Evolutionary conservation across 2,797 vertebrate genomes (phyloP), one percentile per base, ranked within the genome.

Genomic region (Takifugu ocellatus): DNA sequence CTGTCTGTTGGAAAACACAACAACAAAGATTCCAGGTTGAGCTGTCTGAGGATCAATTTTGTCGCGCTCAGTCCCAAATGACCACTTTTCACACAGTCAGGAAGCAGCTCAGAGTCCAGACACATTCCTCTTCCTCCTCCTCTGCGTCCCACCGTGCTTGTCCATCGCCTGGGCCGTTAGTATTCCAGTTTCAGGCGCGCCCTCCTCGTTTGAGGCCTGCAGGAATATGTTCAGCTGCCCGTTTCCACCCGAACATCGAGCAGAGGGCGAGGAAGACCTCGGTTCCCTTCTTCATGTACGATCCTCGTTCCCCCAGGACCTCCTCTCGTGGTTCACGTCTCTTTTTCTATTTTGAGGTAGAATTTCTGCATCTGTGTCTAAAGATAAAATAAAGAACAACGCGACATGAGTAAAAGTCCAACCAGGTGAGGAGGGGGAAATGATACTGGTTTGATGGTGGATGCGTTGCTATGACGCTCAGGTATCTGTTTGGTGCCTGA

Each of bases 261-360:
- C 69, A 55, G 66, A 63, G 66, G 51, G 50, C 44, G 59, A 63
- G 56, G 42, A n/a, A 49, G 17, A 72, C 68, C 68, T 64, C 70
- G 31, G 54, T 75, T 83, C 78, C 76, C 74, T 75, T 83, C 82
- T 86, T 81, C 71, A 56, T 61, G 68, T 67, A 75, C 49, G 54
- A 79, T 80, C 80, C 74, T 56, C 73, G 71, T 67, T 66, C 66
- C 70, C 78, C 66, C 29, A 61, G 69, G 77, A 77, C 85, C 74
- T 84, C 77, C 79, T 72, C 70, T 70, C 54, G 54, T 67, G 50
- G 72, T 79, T 82, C 80, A 72, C 74, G 81, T 83, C 68, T 78
- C 68, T 77, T 78, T 79, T 78, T 83, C 77, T 84, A 84, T 88
- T 85, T 83, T 91, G 92, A 92, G 92, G 91, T 93, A 92, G 91